phyloP scores from a whole-genome alignment of 2,113 vertebrate genomes.

The Furnarius figulus region DNA sequence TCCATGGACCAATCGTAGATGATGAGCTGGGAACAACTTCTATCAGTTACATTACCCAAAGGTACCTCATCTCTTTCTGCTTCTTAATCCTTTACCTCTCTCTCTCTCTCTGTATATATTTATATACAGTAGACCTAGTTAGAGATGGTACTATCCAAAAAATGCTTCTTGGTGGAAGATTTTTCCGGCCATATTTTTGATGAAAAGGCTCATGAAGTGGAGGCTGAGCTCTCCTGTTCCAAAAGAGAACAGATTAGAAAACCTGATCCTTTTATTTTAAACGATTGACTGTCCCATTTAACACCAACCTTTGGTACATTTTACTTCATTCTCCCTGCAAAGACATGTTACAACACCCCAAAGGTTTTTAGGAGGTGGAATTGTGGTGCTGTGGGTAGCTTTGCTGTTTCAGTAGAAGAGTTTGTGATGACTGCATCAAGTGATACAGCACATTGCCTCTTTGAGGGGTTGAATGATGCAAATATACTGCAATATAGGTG shows the following conservation, averaged over 20 bases:
- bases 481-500: not conserved
- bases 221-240: not conserved
- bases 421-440: not conserved
- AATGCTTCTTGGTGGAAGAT: not conserved
- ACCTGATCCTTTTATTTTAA: not conserved
- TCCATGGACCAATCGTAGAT: rapidly evolving
- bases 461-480: not conserved
- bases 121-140: not conserved
- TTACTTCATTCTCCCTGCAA: not conserved
- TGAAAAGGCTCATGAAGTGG: not conserved
- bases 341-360: not conserved
- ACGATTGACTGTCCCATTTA: not conserved
- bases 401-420: not conserved
- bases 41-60: not conserved
- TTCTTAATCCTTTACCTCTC: not conserved
- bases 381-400: not conserved
- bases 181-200: not conserved
- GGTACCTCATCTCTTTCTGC: not conserved
- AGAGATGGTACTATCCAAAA: not conserved
- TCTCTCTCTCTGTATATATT: not conserved
- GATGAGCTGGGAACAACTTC: not conserved
- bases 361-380: not conserved
- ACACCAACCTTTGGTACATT: not conserved
- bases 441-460: not conserved
- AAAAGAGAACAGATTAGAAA: not conserved